These are phyloP conservation scores for Formica selysi DNA, from an alignment of 1,140 invertebrate species.

Conservation along the genomic window DNA sequence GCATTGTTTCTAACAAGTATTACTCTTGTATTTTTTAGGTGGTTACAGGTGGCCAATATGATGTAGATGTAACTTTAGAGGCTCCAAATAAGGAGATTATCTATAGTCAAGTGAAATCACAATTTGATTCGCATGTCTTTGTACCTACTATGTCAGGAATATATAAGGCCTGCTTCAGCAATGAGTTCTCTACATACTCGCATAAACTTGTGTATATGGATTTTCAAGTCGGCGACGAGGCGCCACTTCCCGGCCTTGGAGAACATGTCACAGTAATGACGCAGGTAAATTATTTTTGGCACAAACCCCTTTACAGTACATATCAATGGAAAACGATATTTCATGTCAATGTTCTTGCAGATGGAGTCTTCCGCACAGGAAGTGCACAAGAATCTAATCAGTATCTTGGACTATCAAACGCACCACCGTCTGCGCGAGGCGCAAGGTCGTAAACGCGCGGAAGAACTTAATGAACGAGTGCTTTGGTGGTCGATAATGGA, in stretches of 20 bases:
- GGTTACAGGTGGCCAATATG: constrained; percentile 99
- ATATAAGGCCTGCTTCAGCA: constrained; percentile 98
- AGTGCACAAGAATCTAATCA: constrained; percentile 95
- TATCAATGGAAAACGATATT: neutral
- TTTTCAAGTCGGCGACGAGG: constrained; percentile 97
- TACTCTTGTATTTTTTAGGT: constrained; percentile 89
- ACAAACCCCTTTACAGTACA: neutral
- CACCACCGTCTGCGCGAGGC: constrained; percentile 98
- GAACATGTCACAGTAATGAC: constrained; percentile 98
- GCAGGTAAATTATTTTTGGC: constrained; percentile 89
- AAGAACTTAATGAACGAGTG: constrained; percentile 97
- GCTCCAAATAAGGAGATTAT: constrained; percentile 96
- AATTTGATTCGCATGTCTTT: constrained; percentile 97
- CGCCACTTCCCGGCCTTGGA: constrained; percentile 93
- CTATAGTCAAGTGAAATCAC: constrained; percentile 97
- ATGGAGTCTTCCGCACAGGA: constrained; percentile 96
- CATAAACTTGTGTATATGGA: constrained; percentile 99
- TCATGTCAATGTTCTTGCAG: constrained; percentile 86
- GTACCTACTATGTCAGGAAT: constrained; percentile 91
- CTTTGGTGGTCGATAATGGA: constrained; percentile 97
- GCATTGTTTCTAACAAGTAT: neutral
- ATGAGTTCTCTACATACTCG: constrained; percentile 99
- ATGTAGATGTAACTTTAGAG: constrained; percentile 97
- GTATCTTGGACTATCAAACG: constrained; percentile 97
- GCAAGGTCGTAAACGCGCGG: constrained; percentile 96